Evolutionary conservation across 2,797 vertebrate genomes (phyloP), one percentile per base, ranked within the genome.

Genomic region (Enteromius radiatus): DNA sequence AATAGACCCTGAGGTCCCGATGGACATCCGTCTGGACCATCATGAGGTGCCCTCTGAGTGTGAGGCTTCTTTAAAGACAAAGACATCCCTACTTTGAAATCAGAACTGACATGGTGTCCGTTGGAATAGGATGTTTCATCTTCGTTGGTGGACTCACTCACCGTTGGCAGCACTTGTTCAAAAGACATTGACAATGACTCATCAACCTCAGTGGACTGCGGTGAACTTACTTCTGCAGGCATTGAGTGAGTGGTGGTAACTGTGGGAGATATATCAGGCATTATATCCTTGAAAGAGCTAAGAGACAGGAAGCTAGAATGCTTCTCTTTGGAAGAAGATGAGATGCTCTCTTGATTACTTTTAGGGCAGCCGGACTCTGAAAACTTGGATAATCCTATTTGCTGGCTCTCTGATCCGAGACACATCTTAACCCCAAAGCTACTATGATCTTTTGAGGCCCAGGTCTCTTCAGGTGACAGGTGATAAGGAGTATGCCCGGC

Each of bases 191-290:
- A 99, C 1, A 99, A 92, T 0, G 98, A 99, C 83, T 98, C 98
- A 0, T 99, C 98, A 43, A 99, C 97, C 88, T 99, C 98, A 0
- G 98, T 99, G 84, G 98, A 99, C 86, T 98, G 98, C 0, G 97
- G 98, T 0, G 98, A 99, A 56, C 97, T 96, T 85, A 98, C 96
- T 91, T 99, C 97, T 0, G 98, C 98, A 0, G 97, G 97, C 93
- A 99, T 92, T 0, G 98, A 99, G 87, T 95, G 94, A 21, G 94
- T 95, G 1, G 94, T 94, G 38, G 97, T 96, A 75, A 97, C 77
- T 0, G 96, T 96, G 0, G 96, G 96, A 0, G 97, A 98, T 0
- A 95, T 94, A 0, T 99, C 98, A 0, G 95, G 95, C 8, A 91
- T 86, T 0, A 91, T 93, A 0, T 98, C 97, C 71, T 96, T 95